A percentile compares a stretch with the other conserved stretches of the same genome.
Conservation (phyloP, 2,797 vertebrate genomes). For the Lutra lutra region DNA sequence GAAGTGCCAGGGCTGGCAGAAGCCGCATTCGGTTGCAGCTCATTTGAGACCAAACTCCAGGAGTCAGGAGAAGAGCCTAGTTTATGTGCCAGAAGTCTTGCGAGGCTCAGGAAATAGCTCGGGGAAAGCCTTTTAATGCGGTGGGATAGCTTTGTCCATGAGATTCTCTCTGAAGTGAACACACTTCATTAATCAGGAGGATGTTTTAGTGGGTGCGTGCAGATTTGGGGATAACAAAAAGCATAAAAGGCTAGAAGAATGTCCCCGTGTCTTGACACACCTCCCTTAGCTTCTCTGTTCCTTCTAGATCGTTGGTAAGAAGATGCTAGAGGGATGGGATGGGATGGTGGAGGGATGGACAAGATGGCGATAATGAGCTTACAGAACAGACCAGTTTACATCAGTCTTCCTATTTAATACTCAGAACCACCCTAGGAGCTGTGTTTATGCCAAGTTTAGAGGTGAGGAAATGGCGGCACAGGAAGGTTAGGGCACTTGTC, state of each 20-base stretch:
- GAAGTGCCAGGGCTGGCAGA: background rate
- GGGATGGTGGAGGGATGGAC: background rate
- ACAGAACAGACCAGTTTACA: rapidly evolving
- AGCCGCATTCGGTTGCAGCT: background rate
- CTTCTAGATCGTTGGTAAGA: background rate
- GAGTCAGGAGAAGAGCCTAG: background rate
- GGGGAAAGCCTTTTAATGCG: background rate
- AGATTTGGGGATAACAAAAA: background rate
- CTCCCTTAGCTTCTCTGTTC: background rate
- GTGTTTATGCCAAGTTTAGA: background rate
- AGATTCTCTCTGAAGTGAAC: conserved; percentile 15
- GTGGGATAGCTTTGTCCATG: background rate
- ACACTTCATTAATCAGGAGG: background rate
- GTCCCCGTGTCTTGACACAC: background rate
- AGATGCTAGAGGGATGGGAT: background rate
- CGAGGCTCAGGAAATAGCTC: background rate
- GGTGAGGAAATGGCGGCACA: background rate
- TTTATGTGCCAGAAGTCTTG: background rate
- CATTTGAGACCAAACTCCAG: background rate
- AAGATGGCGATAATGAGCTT: rapidly evolving
- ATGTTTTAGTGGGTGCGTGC: background rate
- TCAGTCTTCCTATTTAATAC: background rate
- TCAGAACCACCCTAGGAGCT: background rate
- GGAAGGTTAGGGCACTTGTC: background rate
- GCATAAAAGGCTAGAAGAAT: background rate